Evolutionary conservation across 2,888 invertebrate genomes (phyloP).

Genomic region (Drosophila maculinotata): DNA sequence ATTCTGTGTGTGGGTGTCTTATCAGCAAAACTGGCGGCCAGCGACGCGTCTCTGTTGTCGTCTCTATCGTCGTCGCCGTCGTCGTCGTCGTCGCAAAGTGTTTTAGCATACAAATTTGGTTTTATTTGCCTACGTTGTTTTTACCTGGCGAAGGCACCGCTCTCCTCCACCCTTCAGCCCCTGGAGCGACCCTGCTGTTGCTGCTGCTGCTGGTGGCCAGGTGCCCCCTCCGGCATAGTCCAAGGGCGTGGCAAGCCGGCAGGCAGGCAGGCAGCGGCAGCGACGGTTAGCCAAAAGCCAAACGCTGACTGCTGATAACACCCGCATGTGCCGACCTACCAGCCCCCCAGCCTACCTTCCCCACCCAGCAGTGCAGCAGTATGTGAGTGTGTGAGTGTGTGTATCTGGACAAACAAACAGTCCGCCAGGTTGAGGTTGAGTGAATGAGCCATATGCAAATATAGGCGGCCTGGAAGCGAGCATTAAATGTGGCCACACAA

Average conservation of each 20-base stretch:
- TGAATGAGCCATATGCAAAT: constrained; percentile 79
- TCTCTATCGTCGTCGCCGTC: constrained; percentile 24
- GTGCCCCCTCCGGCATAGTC: constrained; percentile 43
- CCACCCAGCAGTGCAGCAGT: constrained; percentile 5
- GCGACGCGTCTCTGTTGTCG: constrained; percentile 48
- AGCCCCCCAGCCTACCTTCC: neutral
- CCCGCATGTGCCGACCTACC: constrained; percentile 62
- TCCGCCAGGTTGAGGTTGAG: constrained; percentile 68
- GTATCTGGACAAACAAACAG: constrained; percentile 78
- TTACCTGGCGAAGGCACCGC: constrained; percentile 19
- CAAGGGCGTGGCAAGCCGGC: constrained; percentile 25
- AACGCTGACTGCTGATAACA: constrained; percentile 74
- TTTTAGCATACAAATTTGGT: constrained; percentile 80
- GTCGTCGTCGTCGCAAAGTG: constrained; percentile 64
- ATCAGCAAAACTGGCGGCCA: constrained; percentile 54
- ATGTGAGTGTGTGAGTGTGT: constrained; percentile 33
- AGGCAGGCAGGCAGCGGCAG: constrained; percentile 22
- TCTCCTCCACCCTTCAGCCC: neutral
- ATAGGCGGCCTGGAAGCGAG: constrained; percentile 70
- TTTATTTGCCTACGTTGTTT: constrained; percentile 67
- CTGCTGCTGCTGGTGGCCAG: constrained; percentile 47
- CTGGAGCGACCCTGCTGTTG: neutral
- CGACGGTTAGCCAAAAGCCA: constrained; percentile 70
- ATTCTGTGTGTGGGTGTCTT: constrained; percentile 49
- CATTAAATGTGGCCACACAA: constrained; percentile 59